Percentiles rank a stretch among this genome's conserved stretches.
Evolutionary conservation across 2,888 invertebrate species (phyloP).

Genomic region (Machimus atricapillus): DNA sequence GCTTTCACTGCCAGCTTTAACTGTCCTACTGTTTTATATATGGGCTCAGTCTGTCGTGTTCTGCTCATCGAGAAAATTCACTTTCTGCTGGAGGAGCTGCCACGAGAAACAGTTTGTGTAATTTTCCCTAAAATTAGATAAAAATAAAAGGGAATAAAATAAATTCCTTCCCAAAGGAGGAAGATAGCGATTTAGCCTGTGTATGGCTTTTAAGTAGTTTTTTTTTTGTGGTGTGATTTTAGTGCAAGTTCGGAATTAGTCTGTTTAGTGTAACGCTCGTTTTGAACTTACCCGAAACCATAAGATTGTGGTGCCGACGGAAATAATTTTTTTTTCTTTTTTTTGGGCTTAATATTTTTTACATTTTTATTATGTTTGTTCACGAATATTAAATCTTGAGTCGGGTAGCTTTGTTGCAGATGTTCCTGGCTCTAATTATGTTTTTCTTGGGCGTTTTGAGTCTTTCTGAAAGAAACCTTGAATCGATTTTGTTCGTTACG

Average conservation of each 20-base stretch:
- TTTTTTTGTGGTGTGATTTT: not conserved
- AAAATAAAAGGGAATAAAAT: not conserved
- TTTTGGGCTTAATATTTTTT: not conserved
- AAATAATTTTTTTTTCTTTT: not conserved
- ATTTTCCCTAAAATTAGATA: not conserved
- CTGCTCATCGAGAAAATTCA: slow-evolving; percentile 40
- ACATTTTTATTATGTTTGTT: not conserved
- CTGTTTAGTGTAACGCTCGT: not conserved
- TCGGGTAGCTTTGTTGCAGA: not conserved
- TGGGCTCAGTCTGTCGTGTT: slow-evolving; percentile 40
- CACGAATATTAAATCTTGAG: not conserved
- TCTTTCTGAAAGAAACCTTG: not conserved
- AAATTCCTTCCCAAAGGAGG: not conserved
- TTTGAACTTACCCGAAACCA: not conserved
- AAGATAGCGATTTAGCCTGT: not conserved
- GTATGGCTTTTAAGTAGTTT: not conserved
- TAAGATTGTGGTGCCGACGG: not conserved
- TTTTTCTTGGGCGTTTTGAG: not conserved
- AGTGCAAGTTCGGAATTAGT: not conserved
- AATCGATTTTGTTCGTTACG: not conserved
- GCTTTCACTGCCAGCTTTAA: not conserved
- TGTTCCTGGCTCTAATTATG: not conserved
- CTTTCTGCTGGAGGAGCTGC: not conserved
- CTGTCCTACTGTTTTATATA: not conserved
- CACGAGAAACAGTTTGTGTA: not conserved